Conservation (phyloP, 2,797 vertebrate species). For the Karalla daura region DNA sequence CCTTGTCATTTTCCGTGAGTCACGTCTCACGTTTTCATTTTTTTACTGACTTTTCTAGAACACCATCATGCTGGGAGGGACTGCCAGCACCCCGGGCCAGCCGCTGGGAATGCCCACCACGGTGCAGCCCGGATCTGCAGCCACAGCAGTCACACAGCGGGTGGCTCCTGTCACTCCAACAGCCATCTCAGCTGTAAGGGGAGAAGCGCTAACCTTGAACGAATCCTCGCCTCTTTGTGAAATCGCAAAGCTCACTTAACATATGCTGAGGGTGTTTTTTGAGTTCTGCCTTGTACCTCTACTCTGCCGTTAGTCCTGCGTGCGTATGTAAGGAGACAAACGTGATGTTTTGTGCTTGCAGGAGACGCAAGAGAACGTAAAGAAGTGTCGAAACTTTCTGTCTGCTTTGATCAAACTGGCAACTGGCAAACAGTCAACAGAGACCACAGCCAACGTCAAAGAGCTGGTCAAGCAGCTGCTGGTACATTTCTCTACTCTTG, state of each 20-base stretch:
- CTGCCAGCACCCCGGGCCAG: conserved; percentile 82
- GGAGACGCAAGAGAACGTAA: conserved; percentile 96
- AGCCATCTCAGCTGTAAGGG: conserved; percentile 87
- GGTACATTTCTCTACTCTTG: conserved; percentile 71
- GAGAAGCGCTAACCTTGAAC: conserved; percentile 29
- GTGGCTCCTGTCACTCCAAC: conserved; percentile 78
- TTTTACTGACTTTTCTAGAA: conserved; percentile 62
- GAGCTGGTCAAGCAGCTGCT: conserved; percentile 91
- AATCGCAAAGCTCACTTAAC: not conserved
- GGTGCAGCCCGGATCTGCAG: conserved; percentile 88
- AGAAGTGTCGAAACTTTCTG: conserved; percentile 94
- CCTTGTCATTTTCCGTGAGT: conserved; percentile 20
- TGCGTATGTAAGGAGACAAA: not conserved
- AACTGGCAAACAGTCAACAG: conserved; percentile 92
- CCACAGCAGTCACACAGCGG: conserved; percentile 83
- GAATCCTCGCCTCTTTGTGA: conserved; percentile 9
- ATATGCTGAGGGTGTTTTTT: not conserved
- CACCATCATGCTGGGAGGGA: conserved; percentile 88
- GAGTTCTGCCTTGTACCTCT: not conserved
- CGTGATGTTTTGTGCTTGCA: conserved; percentile 66
- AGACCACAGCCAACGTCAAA: conserved; percentile 92
- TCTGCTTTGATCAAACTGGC: conserved; percentile 94
- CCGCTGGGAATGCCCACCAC: conserved; percentile 85
- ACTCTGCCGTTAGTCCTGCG: not conserved
- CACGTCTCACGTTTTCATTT: conserved; percentile 10